phyloP scores from a whole-genome alignment of 2,113 vertebrate species.

The Cynocephalus volans region DNA sequence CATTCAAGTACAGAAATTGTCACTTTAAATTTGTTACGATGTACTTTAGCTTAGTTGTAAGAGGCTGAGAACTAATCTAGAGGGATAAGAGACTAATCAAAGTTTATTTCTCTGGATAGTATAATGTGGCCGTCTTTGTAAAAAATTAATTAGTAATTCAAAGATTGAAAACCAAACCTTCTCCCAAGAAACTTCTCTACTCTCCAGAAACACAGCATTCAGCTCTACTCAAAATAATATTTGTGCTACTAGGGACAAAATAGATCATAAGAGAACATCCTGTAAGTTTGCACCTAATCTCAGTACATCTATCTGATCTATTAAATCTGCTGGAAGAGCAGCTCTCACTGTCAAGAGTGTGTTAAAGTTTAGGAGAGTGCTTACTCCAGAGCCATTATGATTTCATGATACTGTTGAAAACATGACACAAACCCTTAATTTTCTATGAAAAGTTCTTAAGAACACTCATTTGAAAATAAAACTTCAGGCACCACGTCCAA shows the following conservation, averaged over 20 bases:
- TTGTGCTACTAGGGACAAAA: conserved; percentile 3
- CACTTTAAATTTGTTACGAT: not conserved
- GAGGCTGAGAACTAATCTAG: not conserved
- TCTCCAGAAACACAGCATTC: not conserved
- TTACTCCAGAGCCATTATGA: not conserved
- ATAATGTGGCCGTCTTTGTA: not conserved
- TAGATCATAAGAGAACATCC: not conserved
- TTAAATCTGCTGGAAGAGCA: not conserved
- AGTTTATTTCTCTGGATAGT: not conserved
- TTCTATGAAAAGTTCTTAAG: conserved; percentile 10
- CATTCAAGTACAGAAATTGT: not conserved
- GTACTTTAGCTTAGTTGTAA: not conserved
- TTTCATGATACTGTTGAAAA: not conserved
- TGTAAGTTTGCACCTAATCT: not conserved
- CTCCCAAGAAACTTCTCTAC: not conserved
- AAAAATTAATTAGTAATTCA: not conserved
- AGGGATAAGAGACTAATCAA: not conserved
- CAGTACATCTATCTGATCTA: not conserved
- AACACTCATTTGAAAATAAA: not conserved
- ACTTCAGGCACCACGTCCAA: not conserved
- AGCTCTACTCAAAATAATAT: not conserved
- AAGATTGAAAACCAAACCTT: not conserved
- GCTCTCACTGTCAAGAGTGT: not conserved
- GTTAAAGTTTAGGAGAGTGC: not conserved
- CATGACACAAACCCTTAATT: not conserved